Conservation (phyloP, 2,797 vertebrate species). For the Coracias cyanogaster region DNA sequence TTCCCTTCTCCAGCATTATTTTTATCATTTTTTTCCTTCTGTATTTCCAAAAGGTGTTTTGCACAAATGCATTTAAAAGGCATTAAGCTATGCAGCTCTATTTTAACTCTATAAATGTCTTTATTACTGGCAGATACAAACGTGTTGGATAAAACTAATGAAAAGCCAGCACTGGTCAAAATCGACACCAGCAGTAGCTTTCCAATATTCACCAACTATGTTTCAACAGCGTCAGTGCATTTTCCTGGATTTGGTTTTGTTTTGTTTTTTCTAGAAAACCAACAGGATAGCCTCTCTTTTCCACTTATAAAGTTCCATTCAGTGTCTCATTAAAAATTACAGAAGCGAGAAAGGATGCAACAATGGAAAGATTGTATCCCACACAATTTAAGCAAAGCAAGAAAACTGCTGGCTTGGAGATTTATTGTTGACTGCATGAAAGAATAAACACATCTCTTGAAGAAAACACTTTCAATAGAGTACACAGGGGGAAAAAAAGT, state of each 20-base stretch:
- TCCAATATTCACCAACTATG: neutral
- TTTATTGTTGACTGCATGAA: neutral
- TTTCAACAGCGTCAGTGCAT: neutral
- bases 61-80: neutral
- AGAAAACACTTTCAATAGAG: neutral
- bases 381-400: neutral
- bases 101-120: neutral
- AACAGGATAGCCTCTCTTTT: neutral
- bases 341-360: neutral
- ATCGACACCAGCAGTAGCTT: neutral
- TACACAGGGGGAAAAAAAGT: neutral
- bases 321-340: neutral
- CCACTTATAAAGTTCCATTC: neutral
- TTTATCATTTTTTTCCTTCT: neutral
- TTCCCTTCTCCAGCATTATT: neutral
- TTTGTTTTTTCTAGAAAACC: neutral
- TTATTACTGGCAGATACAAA: neutral
- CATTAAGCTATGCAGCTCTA: neutral
- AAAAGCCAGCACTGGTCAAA: neutral
- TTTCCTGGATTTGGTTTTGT: neutral
- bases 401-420: neutral
- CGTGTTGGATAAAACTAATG: neutral
- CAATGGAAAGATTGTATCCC: neutral
- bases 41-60: neutral
- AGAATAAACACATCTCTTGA: neutral